A percentile compares a stretch with the other conserved stretches of the same genome.
Evolutionary conservation across 2,113 vertebrate species (phyloP).

Genomic region (Bubo bubo): DNA sequence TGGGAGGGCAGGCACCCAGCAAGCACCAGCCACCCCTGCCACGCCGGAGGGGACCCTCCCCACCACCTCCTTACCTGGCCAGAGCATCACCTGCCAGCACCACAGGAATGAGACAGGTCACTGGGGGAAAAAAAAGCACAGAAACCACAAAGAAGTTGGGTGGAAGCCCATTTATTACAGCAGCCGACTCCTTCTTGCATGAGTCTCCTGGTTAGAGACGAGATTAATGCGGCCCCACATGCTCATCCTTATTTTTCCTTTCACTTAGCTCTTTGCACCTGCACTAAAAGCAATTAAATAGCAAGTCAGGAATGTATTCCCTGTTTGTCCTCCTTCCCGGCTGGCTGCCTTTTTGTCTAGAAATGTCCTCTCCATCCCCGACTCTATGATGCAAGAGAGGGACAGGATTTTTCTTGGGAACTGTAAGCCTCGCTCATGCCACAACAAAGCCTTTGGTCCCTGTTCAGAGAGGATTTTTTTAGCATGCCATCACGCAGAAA

Average conservation of each 20-base stretch:
- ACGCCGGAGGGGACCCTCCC: background rate
- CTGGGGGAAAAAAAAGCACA: background rate
- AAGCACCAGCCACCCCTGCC: background rate
- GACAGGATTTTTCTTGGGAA: constrained; percentile 24
- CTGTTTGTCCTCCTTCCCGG: background rate
- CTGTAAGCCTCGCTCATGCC: background rate
- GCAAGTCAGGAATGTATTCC: constrained; percentile 25
- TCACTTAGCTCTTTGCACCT: constrained; percentile 29
- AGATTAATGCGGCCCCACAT: background rate
- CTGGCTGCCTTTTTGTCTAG: constrained; percentile 12
- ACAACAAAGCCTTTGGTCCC: constrained; percentile 35
- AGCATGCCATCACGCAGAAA: constrained; percentile 34
- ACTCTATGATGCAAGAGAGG: constrained; percentile 3
- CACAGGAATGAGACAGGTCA: accelerated
- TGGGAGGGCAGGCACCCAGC: accelerated
- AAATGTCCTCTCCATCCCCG: constrained; percentile 12
- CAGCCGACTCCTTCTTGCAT: background rate
- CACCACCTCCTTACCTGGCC: background rate
- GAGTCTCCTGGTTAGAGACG: background rate
- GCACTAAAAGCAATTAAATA: constrained; percentile 8
- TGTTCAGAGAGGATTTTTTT: constrained; percentile 37
- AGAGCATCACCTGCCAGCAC: background rate
- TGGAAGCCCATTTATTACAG: background rate
- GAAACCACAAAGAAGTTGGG: background rate
- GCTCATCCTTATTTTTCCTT: background rate